phyloP scores from a whole-genome alignment of 92 coral and sea anemone species.

The Ricordea florida region DNA sequence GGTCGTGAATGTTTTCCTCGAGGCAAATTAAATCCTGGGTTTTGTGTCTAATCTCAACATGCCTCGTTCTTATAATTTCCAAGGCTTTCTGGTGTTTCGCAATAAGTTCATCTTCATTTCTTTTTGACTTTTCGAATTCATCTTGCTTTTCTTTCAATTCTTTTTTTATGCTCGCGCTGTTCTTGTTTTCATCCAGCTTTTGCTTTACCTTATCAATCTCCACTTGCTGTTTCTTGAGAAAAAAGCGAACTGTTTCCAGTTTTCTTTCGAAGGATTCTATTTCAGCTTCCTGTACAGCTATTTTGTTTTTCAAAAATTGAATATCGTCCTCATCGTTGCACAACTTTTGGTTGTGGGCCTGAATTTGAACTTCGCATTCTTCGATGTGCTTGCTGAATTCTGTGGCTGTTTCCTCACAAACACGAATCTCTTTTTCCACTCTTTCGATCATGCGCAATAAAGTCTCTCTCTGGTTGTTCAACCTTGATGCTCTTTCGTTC shows the following conservation, averaged over 20 bases:
- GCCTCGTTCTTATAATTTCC: constrained; percentile 71
- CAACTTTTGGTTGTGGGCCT: constrained; percentile 58
- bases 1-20: constrained; percentile 83
- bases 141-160: constrained; percentile 74
- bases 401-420: constrained; percentile 66
- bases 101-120: constrained; percentile 68
- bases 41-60: constrained; percentile 82
- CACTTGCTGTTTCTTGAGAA: constrained; percentile 73
- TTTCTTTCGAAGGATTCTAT: constrained; percentile 69
- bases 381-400: constrained; percentile 65
- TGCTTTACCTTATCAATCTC: constrained; percentile 79
- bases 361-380: constrained; percentile 73
- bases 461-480: constrained; percentile 66
- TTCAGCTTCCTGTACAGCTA: constrained; percentile 50
- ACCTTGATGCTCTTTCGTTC: constrained; percentile 25
- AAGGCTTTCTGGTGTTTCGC: constrained; percentile 68
- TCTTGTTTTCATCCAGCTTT: constrained; percentile 58
- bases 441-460: constrained; percentile 86
- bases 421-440: constrained; percentile 72
- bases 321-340: constrained; percentile 66
- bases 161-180: constrained; percentile 56
- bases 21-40: constrained; percentile 69
- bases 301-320: constrained; percentile 57
- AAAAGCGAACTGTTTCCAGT: constrained; percentile 81
- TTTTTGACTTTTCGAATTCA: constrained; percentile 63